Percentiles rank a stretch among this genome's conserved stretches.
Evolutionary conservation across 2,888 invertebrate species (phyloP).

Genomic region (Lasioglossum oenotherae): DNA sequence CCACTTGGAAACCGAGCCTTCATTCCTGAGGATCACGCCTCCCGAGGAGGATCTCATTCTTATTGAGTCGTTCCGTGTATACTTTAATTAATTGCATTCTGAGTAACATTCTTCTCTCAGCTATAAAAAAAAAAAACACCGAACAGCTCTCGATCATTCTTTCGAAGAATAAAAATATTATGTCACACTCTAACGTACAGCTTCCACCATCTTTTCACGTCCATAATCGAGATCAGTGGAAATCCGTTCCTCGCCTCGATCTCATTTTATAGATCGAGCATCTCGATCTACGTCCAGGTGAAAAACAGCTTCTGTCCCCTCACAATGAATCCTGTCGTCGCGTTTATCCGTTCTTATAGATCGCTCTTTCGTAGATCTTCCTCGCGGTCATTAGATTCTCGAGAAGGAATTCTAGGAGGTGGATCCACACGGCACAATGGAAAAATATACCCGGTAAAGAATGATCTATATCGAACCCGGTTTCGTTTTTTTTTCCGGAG

Average conservation of each 20-base stretch:
- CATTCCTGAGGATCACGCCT: conserved; percentile 34
- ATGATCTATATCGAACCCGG: conserved; percentile 19
- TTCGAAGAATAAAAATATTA: neutral
- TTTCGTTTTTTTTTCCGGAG: neutral
- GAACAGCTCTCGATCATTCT: neutral
- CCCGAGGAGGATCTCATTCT: neutral
- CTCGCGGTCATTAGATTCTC: conserved; percentile 66
- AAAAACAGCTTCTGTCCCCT: conserved; percentile 45
- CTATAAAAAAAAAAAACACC: neutral
- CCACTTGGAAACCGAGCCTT: conserved; percentile 42
- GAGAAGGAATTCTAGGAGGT: conserved; percentile 38
- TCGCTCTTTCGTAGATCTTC: conserved; percentile 49
- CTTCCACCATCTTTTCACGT: neutral
- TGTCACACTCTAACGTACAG: neutral
- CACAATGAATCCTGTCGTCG: conserved; percentile 65
- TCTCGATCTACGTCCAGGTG: conserved; percentile 37
- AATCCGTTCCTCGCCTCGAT: conserved; percentile 11
- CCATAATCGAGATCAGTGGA: neutral
- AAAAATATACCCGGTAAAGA: conserved; percentile 19
- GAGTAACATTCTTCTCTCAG: neutral
- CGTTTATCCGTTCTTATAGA: conserved; percentile 34
- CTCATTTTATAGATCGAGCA: conserved; percentile 26
- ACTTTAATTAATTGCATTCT: neutral
- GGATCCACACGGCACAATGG: conserved; percentile 44
- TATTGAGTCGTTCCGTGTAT: neutral